Base-by-base conservation (phyloP, 2,797 vertebrate genomes). In the Anguilla anguilla region DNA sequence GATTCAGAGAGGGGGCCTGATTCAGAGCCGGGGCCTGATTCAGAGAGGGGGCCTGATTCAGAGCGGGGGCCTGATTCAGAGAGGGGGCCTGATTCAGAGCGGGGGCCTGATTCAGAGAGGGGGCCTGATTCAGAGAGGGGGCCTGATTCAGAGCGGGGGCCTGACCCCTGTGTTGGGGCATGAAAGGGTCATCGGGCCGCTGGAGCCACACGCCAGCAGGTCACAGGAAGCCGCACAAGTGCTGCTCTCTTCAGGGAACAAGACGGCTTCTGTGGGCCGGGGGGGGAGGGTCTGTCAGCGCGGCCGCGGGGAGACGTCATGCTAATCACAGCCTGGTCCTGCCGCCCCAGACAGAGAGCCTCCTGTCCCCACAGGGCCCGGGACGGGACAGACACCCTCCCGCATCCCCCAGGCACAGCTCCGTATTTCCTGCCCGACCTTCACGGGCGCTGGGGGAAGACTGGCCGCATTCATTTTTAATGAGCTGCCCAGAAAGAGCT, bases 401-500 rank as follows among this genome's bases (percentile, higher is more conserved):
- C 94, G 88, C 39, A 43, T 43, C 39, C 39, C 39, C 39, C 39
- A 43, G 39, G 39, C 4, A 4, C 90, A 94, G 92, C 92, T 88
- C 88, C 90, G 88, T 90, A 93, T 93, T 87, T 91, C 91, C 90
- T 88, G 92, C 92, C 91, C 94, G 94, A 95, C 87, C 83, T 84
- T 59, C 53, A 55, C 25, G 39, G 51, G 6, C 35, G 10, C 39
- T 87, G 64, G 19, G 72, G 39, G 51, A 86, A 69, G 22, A 28
- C 53, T 5, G 28, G 49, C 92, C 92, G 90, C 91, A 95, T 96
- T 96, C 91, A 96, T 92, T 92, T 94, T 94, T 93, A 93, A 95
- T 94, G 91, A 92, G 87, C 67, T 28, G 67, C 67, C 61, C 55
- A 57, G n/a, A 61, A 43, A 84, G 72, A 46, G 57, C 87, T 74